Evolutionary conservation across 2,113 vertebrate species (phyloP).

Genomic region (Acanthochromis polyacanthus): DNA sequence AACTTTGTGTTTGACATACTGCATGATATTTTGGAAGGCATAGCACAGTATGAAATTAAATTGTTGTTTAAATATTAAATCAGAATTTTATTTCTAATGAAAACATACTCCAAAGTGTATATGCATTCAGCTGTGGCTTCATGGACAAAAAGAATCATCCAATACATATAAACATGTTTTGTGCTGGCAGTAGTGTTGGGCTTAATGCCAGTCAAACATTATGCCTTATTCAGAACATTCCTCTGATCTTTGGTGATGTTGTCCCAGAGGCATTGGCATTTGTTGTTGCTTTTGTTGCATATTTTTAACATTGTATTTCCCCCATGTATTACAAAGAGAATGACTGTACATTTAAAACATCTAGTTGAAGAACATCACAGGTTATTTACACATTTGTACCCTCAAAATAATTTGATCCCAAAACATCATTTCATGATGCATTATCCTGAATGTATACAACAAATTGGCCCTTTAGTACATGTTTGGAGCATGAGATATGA

Average conservation of each 20-base stretch:
- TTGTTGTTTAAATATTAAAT: background rate
- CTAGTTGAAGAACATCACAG: background rate
- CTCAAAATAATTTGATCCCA: background rate
- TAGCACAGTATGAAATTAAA: conserved; percentile 6
- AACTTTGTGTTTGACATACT: conserved; percentile 37
- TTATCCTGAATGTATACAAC: background rate
- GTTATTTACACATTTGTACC: conserved; percentile 11
- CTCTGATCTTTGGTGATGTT: conserved; percentile 2
- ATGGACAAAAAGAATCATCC: conserved; percentile 24
- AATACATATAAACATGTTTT: conserved; percentile 8
- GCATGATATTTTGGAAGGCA: conserved; percentile 31
- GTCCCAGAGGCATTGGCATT: conserved; percentile 14
- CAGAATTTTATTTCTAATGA: conserved; percentile 21
- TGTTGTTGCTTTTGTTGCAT: background rate
- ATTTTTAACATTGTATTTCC: background rate
- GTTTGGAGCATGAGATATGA: conserved; percentile 10
- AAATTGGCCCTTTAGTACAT: background rate
- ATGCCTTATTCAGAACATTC: background rate
- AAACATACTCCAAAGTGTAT: conserved; percentile 9
- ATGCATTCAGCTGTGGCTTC: conserved; percentile 35
- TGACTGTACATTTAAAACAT: background rate
- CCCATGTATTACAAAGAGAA: background rate
- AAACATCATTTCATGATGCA: background rate
- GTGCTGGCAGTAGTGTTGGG: background rate
- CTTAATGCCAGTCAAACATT: background rate